phyloP scores from a whole-genome alignment of 1,140 invertebrate genomes.

The Chironomus striatipennis region DNA sequence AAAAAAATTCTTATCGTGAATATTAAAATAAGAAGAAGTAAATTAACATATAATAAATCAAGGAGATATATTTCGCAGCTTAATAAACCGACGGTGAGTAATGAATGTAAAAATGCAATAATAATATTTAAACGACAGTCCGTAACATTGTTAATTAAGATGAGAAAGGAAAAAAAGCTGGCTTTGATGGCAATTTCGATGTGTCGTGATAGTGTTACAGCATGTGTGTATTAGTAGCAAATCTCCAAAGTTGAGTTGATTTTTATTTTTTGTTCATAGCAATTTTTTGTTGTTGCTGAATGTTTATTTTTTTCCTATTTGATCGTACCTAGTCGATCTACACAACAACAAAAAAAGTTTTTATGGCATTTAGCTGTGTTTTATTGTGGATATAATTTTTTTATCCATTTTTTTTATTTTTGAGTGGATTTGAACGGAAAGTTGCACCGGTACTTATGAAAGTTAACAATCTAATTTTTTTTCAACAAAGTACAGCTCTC shows the following conservation, averaged over 20 bases:
- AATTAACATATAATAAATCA: background rate
- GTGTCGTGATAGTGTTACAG: background rate
- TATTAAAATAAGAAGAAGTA: background rate
- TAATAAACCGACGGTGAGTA: background rate
- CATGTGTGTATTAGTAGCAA: background rate
- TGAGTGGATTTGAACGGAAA: background rate
- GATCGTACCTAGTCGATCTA: too few relatives aligned
- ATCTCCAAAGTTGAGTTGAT: too few relatives aligned
- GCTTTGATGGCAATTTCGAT: background rate
- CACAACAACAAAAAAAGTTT: background rate
- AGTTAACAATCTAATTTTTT: too few relatives aligned
- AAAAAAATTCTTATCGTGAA: background rate
- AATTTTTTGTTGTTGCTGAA: too few relatives aligned
- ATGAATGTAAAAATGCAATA: background rate
- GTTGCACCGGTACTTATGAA: background rate
- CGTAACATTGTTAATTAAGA: constrained; percentile 14
- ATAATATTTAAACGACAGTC: constrained; percentile 1
- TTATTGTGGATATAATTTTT: background rate
- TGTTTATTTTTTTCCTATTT: too few relatives aligned
- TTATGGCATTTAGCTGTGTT: background rate
- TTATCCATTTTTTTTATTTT: background rate
- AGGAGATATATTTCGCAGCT: background rate
- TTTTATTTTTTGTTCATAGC: too few relatives aligned
- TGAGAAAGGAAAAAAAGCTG: constrained; percentile 13
- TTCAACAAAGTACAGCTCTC: too few relatives aligned